A percentile compares a stretch with the other conserved stretches of the same genome.
These are phyloP conservation scores for Helostoma temminkii DNA, from an alignment of 2,797 vertebrate species.

Conservation along the genomic window DNA sequence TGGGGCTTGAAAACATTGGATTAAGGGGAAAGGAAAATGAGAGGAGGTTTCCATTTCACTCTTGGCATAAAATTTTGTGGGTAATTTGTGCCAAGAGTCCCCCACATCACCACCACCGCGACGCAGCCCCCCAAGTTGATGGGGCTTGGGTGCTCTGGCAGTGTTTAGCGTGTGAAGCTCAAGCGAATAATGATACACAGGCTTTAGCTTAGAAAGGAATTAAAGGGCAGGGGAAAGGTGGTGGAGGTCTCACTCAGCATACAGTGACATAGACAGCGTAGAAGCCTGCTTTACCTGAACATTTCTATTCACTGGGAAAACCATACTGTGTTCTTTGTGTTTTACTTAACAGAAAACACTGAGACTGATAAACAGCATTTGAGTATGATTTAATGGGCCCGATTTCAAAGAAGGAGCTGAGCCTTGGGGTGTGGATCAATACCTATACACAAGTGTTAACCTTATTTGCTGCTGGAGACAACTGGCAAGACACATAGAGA, in stretches of 20 bases:
- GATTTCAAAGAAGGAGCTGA: slow-evolving; percentile 51
- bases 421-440: slow-evolving; percentile 60
- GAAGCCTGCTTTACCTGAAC: slow-evolving; percentile 35
- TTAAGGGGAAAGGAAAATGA: slow-evolving; percentile 88
- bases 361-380: slow-evolving; percentile 45
- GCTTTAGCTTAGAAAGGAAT: slow-evolving; percentile 83
- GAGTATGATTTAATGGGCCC: slow-evolving; percentile 58
- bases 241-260: slow-evolving; percentile 54
- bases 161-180: slow-evolving; percentile 73
- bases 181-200: slow-evolving; percentile 83
- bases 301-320: slow-evolving; percentile 21
- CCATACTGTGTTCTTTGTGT: slow-evolving; percentile 30
- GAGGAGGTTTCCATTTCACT: slow-evolving; percentile 88
- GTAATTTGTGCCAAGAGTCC: slow-evolving; percentile 83
- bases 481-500: slow-evolving; percentile 40
- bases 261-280: slow-evolving; percentile 45
- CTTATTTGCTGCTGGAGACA: slow-evolving; percentile 59
- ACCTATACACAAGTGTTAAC: slow-evolving; percentile 60
- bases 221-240: slow-evolving; percentile 80
- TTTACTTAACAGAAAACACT: slow-evolving; percentile 42
- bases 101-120: slow-evolving; percentile 57
- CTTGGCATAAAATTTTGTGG: slow-evolving; percentile 85
- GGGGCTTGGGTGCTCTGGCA: slow-evolving; percentile 72
- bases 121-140: slow-evolving; percentile 60
- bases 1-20: slow-evolving; percentile 88